Evolutionary conservation across 2,797 vertebrate species (phyloP).

Genomic region (Lycodopsis pacificus): DNA sequence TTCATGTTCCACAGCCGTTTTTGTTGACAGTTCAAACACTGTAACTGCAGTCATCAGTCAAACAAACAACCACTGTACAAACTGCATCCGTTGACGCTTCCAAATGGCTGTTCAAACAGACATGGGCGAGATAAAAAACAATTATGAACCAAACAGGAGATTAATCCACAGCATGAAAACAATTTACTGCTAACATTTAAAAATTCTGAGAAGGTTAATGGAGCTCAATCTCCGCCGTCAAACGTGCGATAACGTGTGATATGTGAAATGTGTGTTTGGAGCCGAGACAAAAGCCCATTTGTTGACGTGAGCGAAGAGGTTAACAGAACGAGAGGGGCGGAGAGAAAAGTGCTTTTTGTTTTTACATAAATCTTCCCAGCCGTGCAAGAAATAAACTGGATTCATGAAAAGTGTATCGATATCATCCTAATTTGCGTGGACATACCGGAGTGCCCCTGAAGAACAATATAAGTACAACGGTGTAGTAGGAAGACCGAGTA

Average conservation of each 20-base stretch:
- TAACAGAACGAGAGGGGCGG: constrained; percentile 32
- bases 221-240: constrained; percentile 43
- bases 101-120: constrained; percentile 76
- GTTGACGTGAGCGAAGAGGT: constrained; percentile 49
- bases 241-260: constrained; percentile 49
- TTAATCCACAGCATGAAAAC: constrained; percentile 58
- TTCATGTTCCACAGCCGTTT: constrained; percentile 40
- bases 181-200: constrained; percentile 62
- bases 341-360: constrained; percentile 40
- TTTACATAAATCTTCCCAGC: constrained; percentile 43
- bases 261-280: constrained; percentile 40
- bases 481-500: constrained; percentile 21
- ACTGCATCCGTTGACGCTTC: constrained; percentile 46
- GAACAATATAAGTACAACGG: constrained; percentile 43
- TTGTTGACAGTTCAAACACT: constrained; percentile 50
- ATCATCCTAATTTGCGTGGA: constrained; percentile 61
- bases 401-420: constrained; percentile 52
- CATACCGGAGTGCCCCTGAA: constrained; percentile 42
- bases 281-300: constrained; percentile 49
- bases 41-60: constrained; percentile 43
- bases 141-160: constrained; percentile 67
- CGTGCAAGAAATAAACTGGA: constrained; percentile 47
- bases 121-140: constrained; percentile 51
- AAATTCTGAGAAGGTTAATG: constrained; percentile 61
- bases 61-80: constrained; percentile 64